Evolutionary conservation across 2,888 invertebrate species (phyloP), one percentile per base, ranked within the genome.

Genomic region (Spodoptera littoralis): DNA sequence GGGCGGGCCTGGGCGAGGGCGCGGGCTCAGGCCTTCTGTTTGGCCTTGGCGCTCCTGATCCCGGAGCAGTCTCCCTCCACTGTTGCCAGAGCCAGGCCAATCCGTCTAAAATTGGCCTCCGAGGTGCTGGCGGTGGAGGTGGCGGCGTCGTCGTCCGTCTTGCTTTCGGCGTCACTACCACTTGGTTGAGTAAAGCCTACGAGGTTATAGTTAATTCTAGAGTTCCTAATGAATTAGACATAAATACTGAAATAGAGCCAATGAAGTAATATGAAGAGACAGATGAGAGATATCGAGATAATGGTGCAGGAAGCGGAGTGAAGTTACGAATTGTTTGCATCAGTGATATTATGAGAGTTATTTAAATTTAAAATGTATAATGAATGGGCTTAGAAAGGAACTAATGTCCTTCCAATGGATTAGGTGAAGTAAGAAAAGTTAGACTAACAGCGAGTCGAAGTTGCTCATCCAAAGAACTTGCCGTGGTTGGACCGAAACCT

Each of bases 401-500:
- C 53, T 50, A 45, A 18, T 51, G 54, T 48, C 52, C 60, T 65
- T 67, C 55, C 52, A 65, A 73, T 64, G 45, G 62, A 64, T 65
- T 71, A 72, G 51, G 60, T 59, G 57, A 73, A 77, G 60, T 76
- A 76, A 79, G 73, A 81, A 84, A 83, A 80, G 77, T 79, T 68
- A 77, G 76, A 95, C 95, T 95, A 89, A 96, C 96, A 85, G 95
- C 92, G 65, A 94, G 92, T 85, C 94, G 92, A 60, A 96, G 88
- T 89, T 96, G 96, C 79, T 96, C 95, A 79, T 95, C 95, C 82
- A 96, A 89, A 60, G 95, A 93, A 89, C 95, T 96, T 77, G 96
- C 96, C 67, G 96, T 96, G n/a, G 96, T 95, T 4, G 97, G 97
- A 63, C 96, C 96, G 77, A 97, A 96, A 46, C 97, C 97, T 83